Percentiles rank a stretch among this genome's conserved stretches.
phyloP scores from a whole-genome alignment of 1,140 invertebrate genomes.

The Cydia strobilella region DNA sequence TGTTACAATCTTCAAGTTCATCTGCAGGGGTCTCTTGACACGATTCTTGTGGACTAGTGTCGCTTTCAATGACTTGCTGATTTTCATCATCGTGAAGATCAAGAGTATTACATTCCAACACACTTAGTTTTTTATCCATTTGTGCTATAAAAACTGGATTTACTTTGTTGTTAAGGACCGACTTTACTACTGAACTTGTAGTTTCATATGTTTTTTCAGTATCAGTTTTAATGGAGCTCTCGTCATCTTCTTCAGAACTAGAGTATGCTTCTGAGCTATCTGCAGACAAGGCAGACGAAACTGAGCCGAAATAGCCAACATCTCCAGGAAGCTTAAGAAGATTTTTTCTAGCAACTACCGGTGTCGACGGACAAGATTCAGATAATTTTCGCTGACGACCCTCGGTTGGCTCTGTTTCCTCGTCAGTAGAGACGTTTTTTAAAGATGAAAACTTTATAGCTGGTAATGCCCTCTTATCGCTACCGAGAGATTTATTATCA shows the following conservation, averaged over 20 bases:
- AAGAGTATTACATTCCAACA: slow-evolving; percentile 47
- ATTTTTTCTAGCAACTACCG: slow-evolving; percentile 65
- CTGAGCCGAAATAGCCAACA: slow-evolving; percentile 62
- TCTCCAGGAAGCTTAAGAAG: slow-evolving; percentile 71
- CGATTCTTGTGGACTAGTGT: slow-evolving; percentile 25
- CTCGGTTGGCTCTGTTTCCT: slow-evolving; percentile 35
- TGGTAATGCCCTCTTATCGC: slow-evolving; percentile 47
- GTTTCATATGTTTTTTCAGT: slow-evolving; percentile 72
- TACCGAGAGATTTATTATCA: slow-evolving; percentile 35
- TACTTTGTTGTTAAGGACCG: slow-evolving; percentile 71
- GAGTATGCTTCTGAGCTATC: slow-evolving; percentile 76
- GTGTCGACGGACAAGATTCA: slow-evolving; percentile 74
- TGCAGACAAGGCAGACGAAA: slow-evolving; percentile 70
- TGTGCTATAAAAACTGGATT: slow-evolving; percentile 63
- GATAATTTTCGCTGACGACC: slow-evolving; percentile 58
- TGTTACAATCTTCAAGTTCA: slow-evolving; percentile 20
- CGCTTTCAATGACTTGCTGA: slow-evolving; percentile 35
- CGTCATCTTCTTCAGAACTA: slow-evolving; percentile 76
- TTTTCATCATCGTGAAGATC: slow-evolving; percentile 39
- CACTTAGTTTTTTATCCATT: slow-evolving; percentile 69
- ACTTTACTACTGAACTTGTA: slow-evolving; percentile 80
- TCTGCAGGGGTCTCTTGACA: slow-evolving; percentile 17
- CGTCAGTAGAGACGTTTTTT: slow-evolving; percentile 58
- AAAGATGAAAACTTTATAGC: slow-evolving; percentile 69
- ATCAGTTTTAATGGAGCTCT: slow-evolving; percentile 69